Conservation (phyloP, 2,888 invertebrate species). For the Microctonus aethiopoides region DNA sequence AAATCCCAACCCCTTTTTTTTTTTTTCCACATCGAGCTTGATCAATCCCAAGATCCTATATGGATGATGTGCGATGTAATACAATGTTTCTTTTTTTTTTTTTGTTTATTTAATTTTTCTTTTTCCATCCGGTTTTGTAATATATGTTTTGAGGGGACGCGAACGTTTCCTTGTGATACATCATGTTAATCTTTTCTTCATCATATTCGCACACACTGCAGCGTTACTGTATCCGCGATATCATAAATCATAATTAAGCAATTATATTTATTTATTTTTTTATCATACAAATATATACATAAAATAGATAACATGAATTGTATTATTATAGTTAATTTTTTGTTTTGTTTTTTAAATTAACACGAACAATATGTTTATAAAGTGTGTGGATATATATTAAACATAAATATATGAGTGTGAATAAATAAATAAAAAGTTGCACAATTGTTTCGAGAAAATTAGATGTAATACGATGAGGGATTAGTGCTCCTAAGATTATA, state of each 20-base stretch:
- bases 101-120: background rate
- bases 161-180: background rate
- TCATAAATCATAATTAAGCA: background rate
- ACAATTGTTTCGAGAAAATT: background rate
- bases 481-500: background rate
- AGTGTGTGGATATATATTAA: too few species aligned
- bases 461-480: background rate
- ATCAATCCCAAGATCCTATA: constrained; percentile 31
- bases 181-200: background rate
- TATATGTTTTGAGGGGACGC: background rate
- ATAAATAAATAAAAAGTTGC: background rate
- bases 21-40: constrained; percentile 34
- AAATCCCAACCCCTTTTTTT: constrained; percentile 13
- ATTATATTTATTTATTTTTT: background rate
- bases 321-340: too few species aligned
- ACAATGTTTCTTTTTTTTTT: too few species aligned
- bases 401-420: too few species aligned
- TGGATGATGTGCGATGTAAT: background rate
- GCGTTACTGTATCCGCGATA: background rate
- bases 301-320: too few species aligned
- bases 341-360: too few species aligned
- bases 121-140: background rate
- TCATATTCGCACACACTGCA: background rate
- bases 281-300: background rate
- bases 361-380: too few species aligned